Evolutionary conservation across 1,140 invertebrate species (phyloP).

Genomic region (Listronotus bonariensis): DNA sequence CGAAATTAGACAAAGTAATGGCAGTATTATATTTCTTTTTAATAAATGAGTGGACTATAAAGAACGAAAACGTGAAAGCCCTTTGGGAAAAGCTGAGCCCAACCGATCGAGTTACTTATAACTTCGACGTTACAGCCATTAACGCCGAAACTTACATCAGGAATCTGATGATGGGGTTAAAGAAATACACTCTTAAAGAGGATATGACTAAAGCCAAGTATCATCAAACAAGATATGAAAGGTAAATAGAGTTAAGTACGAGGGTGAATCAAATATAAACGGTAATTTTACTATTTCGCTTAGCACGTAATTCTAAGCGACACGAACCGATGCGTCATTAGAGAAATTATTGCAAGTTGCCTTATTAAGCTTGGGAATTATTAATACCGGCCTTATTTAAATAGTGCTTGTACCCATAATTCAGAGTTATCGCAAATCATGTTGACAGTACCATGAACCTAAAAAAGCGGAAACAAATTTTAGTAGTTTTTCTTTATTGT

Average conservation of each 20-base stretch:
- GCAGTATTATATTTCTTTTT: slow-evolving; percentile 37
- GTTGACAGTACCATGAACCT: no score
- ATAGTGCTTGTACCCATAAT: no score
- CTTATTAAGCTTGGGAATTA: no score
- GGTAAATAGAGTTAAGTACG: slow-evolving; percentile 19
- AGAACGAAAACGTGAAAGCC: slow-evolving; percentile 32
- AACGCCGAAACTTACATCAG: slow-evolving; percentile 27
- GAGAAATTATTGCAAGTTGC: no score
- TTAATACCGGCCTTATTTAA: no score
- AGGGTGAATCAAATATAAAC: no score
- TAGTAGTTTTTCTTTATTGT: no score
- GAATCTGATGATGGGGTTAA: slow-evolving; percentile 34
- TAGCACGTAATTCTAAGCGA: no score
- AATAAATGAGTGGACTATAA: slow-evolving; percentile 36
- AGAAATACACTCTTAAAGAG: slow-evolving; percentile 39
- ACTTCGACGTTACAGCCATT: slow-evolving; percentile 35
- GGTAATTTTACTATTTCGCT: no score
- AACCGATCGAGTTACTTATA: slow-evolving; percentile 27
- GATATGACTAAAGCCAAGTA: slow-evolving; percentile 36
- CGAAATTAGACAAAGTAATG: slow-evolving; percentile 35
- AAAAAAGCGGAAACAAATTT: no score
- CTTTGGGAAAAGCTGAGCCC: slow-evolving; percentile 31
- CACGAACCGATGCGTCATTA: no score
- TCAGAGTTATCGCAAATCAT: no score
- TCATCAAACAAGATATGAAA: slow-evolving; percentile 32